Evolutionary conservation across 2,888 invertebrate species (phyloP), one percentile per base, ranked within the genome.

Genomic region (Amphipoea oculea): DNA sequence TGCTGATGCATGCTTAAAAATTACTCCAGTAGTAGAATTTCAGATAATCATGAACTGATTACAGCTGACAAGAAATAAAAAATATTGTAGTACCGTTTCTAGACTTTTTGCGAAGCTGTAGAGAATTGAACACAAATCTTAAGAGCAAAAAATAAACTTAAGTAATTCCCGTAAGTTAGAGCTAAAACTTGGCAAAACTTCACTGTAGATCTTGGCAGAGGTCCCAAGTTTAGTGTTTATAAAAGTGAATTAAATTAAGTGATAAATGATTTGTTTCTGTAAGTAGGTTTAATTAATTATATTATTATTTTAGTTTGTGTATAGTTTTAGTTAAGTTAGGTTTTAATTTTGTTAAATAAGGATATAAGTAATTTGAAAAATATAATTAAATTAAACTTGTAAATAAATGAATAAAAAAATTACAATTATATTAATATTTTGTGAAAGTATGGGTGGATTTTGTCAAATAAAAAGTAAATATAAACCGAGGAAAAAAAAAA

Each of bases 121-220:
- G 4, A 63, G 9, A 51, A 66, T 23, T 72, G 20, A 75, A 80
- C 63, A 72, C 14, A 74, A 76, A 82, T 14, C n/a, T 62, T 54
- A 62, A 42, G 29, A 20, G 48, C 14, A 75, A 65, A 65, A 76
- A 70, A 79, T n/a, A 67, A 60, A 65, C 36, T 66, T 72, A 57
- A 65, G 12, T 67, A 73, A 67, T 70, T 67, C 48, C 60, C 14
- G 29, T 62, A 73, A 80, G 74, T 68, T 57, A 67, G 74, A 73
- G 73, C 14, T 62, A 42, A 54, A 69, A 78, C 75, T 82, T 79
- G 75, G 71, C 68, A 5, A 63, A 73, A 79, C 51, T 85, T 73
- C 12, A 17, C n/a, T n/a, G 65, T 23, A 68, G 14, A 42, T 67
- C 66, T 79, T 86, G 74, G 74, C 79, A 82, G 54, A 36, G 54